phyloP scores from a whole-genome alignment of 2,113 vertebrate species.

The Micronisus gabar region DNA sequence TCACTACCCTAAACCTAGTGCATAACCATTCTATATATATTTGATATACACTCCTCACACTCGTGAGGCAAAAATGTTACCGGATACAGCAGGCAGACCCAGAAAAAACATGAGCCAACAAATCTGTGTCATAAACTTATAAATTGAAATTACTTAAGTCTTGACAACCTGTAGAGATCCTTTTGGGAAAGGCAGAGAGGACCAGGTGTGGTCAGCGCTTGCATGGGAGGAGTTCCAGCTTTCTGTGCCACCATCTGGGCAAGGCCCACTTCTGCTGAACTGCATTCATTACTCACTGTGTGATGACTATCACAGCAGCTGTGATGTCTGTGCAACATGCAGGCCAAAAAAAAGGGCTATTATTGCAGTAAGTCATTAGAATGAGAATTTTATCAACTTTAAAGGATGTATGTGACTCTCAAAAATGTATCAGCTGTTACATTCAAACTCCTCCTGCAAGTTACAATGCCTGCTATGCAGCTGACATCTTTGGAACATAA shows the following conservation, averaged over 20 bases:
- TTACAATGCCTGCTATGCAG: background rate
- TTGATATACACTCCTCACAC: background rate
- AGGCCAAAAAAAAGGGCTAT: background rate
- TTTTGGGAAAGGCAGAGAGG: background rate
- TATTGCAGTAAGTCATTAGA: background rate
- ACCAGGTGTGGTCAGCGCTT: rapidly evolving
- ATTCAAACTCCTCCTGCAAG: background rate
- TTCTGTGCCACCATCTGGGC: background rate
- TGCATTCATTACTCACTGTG: background rate
- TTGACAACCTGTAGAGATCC: background rate
- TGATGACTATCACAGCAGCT: conserved; percentile 11
- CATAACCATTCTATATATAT: background rate
- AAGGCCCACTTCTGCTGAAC: background rate
- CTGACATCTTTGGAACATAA: background rate
- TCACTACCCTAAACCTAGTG: background rate
- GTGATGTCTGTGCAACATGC: background rate
- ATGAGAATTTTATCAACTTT: background rate
- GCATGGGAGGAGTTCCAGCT: background rate
- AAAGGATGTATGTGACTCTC: background rate
- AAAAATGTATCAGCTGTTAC: conserved; percentile 15
- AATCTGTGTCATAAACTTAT: background rate
- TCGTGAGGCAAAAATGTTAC: background rate
- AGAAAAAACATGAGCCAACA: background rate
- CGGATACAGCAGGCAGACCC: background rate
- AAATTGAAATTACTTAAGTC: background rate